Conservation (phyloP, 2,113 vertebrate genomes). For the Empidonax alnorum region DNA sequence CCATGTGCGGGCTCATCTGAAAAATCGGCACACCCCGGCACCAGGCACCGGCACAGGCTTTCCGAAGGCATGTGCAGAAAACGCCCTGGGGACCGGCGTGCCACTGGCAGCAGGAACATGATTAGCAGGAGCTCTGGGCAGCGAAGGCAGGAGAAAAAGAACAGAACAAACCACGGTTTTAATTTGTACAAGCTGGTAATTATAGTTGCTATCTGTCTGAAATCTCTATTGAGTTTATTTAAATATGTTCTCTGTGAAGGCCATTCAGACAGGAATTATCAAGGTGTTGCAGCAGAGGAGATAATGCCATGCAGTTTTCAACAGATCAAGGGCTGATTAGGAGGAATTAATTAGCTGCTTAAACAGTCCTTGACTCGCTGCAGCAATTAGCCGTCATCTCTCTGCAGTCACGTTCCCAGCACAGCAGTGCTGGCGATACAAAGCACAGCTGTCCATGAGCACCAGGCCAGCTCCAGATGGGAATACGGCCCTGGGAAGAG, state of each 20-base stretch:
- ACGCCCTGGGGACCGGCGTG: not conserved
- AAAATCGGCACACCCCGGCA: not conserved
- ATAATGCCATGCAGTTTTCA: conserved; percentile 66
- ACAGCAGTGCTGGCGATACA: not conserved
- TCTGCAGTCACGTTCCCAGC: not conserved
- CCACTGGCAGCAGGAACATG: conserved; percentile 44
- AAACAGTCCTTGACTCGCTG: conserved; percentile 65
- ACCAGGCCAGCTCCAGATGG: not conserved
- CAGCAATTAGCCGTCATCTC: conserved; percentile 54
- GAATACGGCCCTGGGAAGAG: not conserved
- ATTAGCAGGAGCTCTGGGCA: conserved; percentile 59
- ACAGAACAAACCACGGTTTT: conserved; percentile 61
- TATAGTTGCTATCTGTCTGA: conserved; percentile 71
- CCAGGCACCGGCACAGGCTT: not conserved
- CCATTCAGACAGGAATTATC: conserved; percentile 64
- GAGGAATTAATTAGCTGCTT: conserved; percentile 72
- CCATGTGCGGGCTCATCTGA: not conserved
- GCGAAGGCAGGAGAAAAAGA: conserved; percentile 23
- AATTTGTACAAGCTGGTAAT: conserved; percentile 74
- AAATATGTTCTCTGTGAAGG: conserved; percentile 63
- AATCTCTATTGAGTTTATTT: conserved; percentile 73
- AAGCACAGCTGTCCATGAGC: not conserved
- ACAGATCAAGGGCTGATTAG: conserved; percentile 65
- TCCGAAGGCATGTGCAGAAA: conserved; percentile 8
- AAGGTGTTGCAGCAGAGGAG: conserved; percentile 64